Conservation (phyloP, 2,797 vertebrate species). For the Sebastes matsubarae region DNA sequence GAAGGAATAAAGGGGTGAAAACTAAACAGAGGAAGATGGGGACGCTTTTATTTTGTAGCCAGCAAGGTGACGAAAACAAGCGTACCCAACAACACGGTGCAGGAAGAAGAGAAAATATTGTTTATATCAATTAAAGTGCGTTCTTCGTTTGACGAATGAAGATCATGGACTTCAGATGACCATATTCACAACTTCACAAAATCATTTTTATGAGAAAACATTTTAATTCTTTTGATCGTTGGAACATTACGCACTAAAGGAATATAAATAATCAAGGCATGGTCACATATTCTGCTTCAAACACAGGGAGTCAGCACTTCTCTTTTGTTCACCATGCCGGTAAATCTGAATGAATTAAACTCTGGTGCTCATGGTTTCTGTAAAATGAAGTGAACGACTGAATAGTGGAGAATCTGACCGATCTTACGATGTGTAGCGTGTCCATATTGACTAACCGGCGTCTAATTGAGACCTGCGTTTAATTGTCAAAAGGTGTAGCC, state of each 20-base stretch:
- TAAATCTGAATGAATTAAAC: no score
- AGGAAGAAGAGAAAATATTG: neutral
- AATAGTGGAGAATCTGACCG: neutral
- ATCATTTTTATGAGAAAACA: no score
- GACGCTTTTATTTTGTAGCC: neutral
- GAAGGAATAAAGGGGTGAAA: neutral
- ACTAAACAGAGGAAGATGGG: no score
- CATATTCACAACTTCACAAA: no score
- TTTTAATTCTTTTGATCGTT: no score
- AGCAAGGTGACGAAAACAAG: neutral
- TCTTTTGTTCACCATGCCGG: no score
- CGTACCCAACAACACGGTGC: neutral
- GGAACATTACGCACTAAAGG: fast-evolving
- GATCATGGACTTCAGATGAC: no score
- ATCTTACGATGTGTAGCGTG: neutral
- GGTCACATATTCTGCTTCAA: neutral
- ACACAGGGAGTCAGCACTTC: neutral
- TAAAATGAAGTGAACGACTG: no score
- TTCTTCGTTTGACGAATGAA: neutral
- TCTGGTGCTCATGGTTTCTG: no score
- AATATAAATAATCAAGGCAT: neutral
- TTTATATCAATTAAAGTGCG: no score
- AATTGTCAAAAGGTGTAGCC: neutral
- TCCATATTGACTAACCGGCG: neutral
- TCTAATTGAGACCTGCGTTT: neutral